Evolutionary conservation across 2,113 vertebrate species (phyloP), one percentile per base, ranked within the genome.

Genomic region (Cyprichromis sp.): DNA sequence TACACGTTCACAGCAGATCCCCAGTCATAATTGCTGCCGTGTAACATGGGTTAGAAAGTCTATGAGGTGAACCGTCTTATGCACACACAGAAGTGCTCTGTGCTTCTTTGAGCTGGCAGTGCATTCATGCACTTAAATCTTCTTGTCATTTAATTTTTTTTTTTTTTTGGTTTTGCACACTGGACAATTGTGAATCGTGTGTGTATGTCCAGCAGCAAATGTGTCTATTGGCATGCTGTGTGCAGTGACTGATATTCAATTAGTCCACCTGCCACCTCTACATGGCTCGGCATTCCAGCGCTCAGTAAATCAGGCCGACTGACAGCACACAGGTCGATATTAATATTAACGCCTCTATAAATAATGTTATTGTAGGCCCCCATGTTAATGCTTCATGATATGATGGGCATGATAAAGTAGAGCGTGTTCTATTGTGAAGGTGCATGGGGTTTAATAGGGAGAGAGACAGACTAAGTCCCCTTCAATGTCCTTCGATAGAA

Each of bases 291-390:
- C 89, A 86, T 93, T 91, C 79, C 85, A 79, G 47, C 5, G 55
- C 88, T 86, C 66, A 54, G 89, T 95, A 93, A 95, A 95, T 95
- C 93, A 95, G 53, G 63, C 61, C 14, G 14, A 38, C 83, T 89
- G 92, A 93, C 94, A 92, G 94, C 88, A 11, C 87, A 76, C 87
- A 83, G 92, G 89, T 95, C 94, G 85, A 95, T 95, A 93, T 95
- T 90, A 94, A 95, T 95, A 95, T 95, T 90, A 94, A 94, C 81
- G 86, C 88, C 79, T 85, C 95, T 82, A 95, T 95, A 94, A 96
- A 94, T 95, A 95, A 96, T 91, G 91, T 94, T 95, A 94, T 95
- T 92, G 92, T 94, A 92, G 83, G 90, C 34, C 71, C 84, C 85
- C 61, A 82, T 91, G 91, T 94, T 95, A 95, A 95, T 94, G 91